Conservation (phyloP, 2,113 vertebrate species). For the Gila orcuttii region DNA sequence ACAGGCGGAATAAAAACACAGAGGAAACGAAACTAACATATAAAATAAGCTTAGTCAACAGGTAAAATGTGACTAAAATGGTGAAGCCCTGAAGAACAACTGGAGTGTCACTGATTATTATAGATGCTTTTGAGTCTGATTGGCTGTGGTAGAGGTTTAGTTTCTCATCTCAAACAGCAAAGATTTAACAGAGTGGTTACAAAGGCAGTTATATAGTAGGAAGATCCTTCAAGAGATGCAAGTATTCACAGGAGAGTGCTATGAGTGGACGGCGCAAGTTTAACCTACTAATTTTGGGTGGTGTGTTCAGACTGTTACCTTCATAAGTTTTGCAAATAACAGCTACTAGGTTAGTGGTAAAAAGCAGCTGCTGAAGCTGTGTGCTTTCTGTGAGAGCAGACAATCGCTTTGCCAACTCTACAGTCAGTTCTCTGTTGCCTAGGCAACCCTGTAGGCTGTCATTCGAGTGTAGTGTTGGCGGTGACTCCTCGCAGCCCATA, state of each 20-base stretch:
- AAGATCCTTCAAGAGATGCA: slow-evolving; percentile 1
- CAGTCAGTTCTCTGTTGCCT: neutral
- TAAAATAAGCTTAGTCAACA: neutral
- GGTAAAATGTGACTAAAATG: neutral
- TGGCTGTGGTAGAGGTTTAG: neutral
- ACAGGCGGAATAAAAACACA: neutral
- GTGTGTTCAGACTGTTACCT: neutral
- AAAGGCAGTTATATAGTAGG: slow-evolving; percentile 17
- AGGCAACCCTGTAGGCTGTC: slow-evolving; percentile 88
- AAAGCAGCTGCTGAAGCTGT: neutral
- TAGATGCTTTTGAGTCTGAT: neutral
- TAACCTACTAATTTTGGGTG: neutral
- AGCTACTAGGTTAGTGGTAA: slow-evolving; percentile 23
- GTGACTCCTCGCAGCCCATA: slow-evolving; percentile 93
- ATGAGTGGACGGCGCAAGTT: neutral
- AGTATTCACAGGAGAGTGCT: slow-evolving; percentile 14
- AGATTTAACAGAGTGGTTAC: slow-evolving; percentile 23
- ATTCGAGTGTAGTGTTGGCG: slow-evolving; percentile 90
- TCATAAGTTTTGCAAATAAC: neutral
- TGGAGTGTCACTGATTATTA: neutral
- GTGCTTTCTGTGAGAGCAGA: neutral
- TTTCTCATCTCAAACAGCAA: neutral
- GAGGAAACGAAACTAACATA: neutral
- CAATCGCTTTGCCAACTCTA: neutral
- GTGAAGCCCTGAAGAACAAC: neutral